These are phyloP conservation scores for Drosophila robusta DNA, from an alignment of 2,888 invertebrate species.

Conservation along the genomic window DNA sequence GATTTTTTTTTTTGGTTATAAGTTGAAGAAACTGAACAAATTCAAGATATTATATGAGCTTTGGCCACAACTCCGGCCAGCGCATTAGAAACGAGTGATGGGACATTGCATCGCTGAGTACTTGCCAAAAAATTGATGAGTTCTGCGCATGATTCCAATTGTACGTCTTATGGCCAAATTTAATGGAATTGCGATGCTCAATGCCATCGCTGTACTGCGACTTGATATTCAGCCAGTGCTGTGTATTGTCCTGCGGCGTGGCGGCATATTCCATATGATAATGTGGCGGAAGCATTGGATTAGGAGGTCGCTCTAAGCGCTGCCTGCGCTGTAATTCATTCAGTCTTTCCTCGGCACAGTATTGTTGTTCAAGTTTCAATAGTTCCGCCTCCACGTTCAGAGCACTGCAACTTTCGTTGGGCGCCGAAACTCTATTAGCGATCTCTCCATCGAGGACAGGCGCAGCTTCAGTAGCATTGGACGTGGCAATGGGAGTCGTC, in stretches of 20 bases:
- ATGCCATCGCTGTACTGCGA: slow-evolving; percentile 75
- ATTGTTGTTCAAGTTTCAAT: slow-evolving; percentile 77
- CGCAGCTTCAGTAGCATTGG: slow-evolving; percentile 41
- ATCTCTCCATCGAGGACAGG: slow-evolving; percentile 18
- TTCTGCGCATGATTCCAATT: slow-evolving; percentile 47
- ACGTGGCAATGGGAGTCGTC: slow-evolving; percentile 26
- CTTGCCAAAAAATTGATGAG: slow-evolving; percentile 74
- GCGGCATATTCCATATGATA: slow-evolving; percentile 31
- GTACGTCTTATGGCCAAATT: slow-evolving; percentile 24
- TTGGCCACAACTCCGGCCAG: slow-evolving; percentile 62
- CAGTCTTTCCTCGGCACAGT: slow-evolving; percentile 75
- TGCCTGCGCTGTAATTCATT: slow-evolving; percentile 56
- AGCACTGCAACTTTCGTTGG: slow-evolving; percentile 60
- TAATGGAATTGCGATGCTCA: slow-evolving; percentile 22
- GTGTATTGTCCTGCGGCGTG: slow-evolving; percentile 41
- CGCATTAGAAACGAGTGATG: slow-evolving; percentile 68
- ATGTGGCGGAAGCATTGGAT: slow-evolving; percentile 45
- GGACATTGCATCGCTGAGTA: slow-evolving; percentile 68
- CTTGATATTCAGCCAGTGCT: slow-evolving; percentile 80
- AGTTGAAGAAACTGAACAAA: slow-evolving; percentile 18
- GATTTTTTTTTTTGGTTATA: neutral
- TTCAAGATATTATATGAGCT: slow-evolving; percentile 47
- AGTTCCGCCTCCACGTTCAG: slow-evolving; percentile 82
- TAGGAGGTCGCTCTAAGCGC: slow-evolving; percentile 50
- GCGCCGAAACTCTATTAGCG: neutral